Conservation (phyloP, 2,113 vertebrate species). For the Pelecanoides urinatrix region DNA sequence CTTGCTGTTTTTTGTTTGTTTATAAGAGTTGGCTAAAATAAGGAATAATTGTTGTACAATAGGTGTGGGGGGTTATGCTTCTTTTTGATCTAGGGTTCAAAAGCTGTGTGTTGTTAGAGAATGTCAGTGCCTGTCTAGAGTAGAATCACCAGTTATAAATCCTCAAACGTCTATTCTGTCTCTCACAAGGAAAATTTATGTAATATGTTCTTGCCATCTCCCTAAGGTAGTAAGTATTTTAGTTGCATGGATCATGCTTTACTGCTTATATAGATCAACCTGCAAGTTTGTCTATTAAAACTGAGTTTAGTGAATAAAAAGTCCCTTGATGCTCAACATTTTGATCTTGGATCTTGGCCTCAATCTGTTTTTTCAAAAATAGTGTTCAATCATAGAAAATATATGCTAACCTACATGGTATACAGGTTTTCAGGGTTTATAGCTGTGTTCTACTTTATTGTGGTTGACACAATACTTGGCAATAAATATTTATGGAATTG, state of each 20-base stretch:
- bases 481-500: constrained; percentile 41
- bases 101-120: neutral
- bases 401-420: neutral
- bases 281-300: constrained; percentile 9
- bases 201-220: neutral
- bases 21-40: neutral
- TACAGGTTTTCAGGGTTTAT: neutral
- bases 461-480: neutral
- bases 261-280: neutral
- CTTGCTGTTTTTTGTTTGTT: neutral
- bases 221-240: neutral
- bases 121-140: neutral
- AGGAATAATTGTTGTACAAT: neutral
- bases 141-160: neutral
- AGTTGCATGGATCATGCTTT: neutral
- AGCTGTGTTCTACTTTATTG: constrained; percentile 9
- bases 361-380: neutral
- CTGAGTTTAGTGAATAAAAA: neutral
- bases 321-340: neutral
- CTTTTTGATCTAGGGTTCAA: neutral
- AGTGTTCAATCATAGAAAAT: neutral
- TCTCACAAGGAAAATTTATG: neutral
- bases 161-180: neutral
- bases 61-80: neutral
- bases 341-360: neutral